Conservation (phyloP, 2,888 invertebrate genomes). For the Oasisia sp. region DNA sequence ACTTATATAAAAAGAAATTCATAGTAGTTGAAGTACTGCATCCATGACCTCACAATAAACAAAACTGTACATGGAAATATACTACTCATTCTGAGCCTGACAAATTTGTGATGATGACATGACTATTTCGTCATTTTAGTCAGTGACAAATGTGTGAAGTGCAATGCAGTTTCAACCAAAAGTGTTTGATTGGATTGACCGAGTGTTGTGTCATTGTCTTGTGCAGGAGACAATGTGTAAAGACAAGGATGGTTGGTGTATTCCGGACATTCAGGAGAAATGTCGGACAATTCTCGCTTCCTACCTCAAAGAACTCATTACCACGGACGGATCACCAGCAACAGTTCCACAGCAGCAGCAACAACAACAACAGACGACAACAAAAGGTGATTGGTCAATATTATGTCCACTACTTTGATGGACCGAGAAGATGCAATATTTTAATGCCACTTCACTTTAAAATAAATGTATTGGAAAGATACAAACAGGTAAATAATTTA, state of each 20-base stretch:
- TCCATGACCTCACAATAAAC: no score
- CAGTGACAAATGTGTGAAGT: background rate
- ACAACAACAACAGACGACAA: background rate
- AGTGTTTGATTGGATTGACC: background rate
- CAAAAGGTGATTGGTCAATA: background rate
- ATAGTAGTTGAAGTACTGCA: no score
- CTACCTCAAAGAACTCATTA: slow-evolving; percentile 22
- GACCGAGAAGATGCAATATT: background rate
- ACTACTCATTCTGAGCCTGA: no score
- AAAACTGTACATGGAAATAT: no score
- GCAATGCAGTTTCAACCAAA: background rate
- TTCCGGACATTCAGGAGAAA: slow-evolving; percentile 50
- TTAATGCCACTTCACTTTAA: background rate
- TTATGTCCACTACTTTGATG: background rate
- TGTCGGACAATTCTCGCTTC: slow-evolving; percentile 45
- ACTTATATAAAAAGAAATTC: no score
- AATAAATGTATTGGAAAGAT: background rate
- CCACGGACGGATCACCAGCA: background rate
- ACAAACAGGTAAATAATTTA: background rate
- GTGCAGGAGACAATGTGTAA: slow-evolving; percentile 55
- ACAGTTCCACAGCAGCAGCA: background rate
- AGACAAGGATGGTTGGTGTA: slow-evolving; percentile 62
- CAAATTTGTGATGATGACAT: no score
- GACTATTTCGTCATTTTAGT: background rate
- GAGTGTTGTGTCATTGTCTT: background rate